phyloP scores from a whole-genome alignment of 2,113 vertebrate genomes.

The Nycticryphes semicollaris region DNA sequence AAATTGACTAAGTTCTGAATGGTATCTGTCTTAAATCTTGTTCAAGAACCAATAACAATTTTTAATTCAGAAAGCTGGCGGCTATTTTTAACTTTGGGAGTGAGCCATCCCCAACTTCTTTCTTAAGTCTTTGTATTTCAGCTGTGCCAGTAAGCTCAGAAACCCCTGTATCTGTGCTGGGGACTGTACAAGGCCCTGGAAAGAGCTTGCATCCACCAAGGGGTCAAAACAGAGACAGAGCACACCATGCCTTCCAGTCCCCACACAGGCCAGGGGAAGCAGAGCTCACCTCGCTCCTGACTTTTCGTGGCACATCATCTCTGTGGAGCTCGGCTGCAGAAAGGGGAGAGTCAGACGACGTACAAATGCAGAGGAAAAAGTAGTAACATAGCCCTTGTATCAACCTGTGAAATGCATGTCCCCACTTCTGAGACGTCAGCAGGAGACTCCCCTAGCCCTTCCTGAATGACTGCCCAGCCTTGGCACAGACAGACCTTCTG shows the following conservation, averaged over 20 bases:
- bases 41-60: background rate
- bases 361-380: background rate
- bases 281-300: background rate
- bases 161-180: background rate
- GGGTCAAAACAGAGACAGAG: background rate
- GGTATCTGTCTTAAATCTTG: background rate
- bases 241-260: background rate
- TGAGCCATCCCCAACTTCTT: background rate
- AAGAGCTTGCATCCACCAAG: background rate
- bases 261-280: background rate
- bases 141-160: background rate
- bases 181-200: background rate
- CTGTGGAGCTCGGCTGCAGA: background rate
- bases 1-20: background rate
- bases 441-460: background rate
- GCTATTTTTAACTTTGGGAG: background rate
- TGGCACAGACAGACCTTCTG: background rate
- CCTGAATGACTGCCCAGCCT: background rate
- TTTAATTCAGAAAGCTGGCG: background rate
- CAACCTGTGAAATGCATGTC: background rate
- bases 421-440: background rate
- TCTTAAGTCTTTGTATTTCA: background rate
- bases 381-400: background rate
- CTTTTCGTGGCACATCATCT: background rate
- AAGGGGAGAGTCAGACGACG: rapidly evolving